These are phyloP conservation scores for Onychomys arenicola DNA, from an alignment of 2,797 vertebrate genomes.

Conservation along the genomic window DNA sequence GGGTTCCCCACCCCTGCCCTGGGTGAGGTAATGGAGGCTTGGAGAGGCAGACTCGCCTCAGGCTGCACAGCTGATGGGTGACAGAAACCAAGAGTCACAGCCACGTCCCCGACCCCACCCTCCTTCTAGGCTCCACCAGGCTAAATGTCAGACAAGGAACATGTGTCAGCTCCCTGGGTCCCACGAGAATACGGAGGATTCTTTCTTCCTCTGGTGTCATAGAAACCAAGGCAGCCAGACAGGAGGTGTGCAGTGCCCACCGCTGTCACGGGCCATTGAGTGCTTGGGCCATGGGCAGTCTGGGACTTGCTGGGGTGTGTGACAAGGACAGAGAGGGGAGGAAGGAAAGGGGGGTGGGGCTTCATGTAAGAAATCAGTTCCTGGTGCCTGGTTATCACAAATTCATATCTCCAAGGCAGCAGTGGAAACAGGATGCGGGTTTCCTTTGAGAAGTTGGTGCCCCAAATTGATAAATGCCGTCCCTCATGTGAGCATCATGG, in stretches of 20 bases:
- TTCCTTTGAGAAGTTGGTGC: background rate
- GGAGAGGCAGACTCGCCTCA: background rate
- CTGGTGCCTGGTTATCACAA: background rate
- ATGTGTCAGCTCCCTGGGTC: rapidly evolving
- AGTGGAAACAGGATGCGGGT: constrained; percentile 64
- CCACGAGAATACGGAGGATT: background rate
- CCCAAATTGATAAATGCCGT: background rate
- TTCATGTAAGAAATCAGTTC: background rate
- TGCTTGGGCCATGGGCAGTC: rapidly evolving
- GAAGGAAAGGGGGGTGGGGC: constrained; percentile 11
- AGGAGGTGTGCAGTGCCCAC: background rate
- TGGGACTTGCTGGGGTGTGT: background rate
- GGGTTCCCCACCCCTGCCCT: rapidly evolving
- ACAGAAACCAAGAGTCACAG: background rate
- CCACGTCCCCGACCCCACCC: background rate
- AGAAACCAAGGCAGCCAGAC: background rate
- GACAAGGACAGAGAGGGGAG: background rate
- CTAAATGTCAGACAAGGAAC: background rate
- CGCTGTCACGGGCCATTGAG: background rate
- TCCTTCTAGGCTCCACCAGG: background rate
- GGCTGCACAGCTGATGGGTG: background rate
- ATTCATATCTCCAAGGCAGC: constrained; percentile 35
- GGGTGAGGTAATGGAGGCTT: background rate
- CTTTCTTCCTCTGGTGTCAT: background rate
- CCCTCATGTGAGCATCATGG: rapidly evolving